Evolutionary conservation across 2,113 vertebrate species (phyloP).

Genomic region (Chionodraco myersi): DNA sequence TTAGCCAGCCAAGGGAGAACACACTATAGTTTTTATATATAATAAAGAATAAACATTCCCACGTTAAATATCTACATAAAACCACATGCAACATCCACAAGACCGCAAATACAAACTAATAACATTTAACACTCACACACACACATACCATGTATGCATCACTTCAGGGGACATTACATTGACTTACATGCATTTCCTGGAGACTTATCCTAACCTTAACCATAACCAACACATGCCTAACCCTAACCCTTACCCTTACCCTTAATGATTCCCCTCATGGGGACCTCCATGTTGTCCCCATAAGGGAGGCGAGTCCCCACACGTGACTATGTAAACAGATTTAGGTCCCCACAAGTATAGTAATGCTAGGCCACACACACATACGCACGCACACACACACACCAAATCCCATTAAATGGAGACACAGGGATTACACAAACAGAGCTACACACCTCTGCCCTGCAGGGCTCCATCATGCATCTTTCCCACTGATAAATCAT

Average conservation of each 20-base stretch:
- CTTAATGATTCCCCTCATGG: no score
- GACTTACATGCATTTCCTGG: no score
- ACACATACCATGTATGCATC: no score
- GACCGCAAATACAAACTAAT: not conserved
- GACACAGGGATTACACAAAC: not conserved
- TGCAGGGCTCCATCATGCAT: constrained; percentile 18
- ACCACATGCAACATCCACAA: not conserved
- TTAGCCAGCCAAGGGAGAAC: not conserved
- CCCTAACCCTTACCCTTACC: no score
- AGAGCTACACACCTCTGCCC: constrained; percentile 16
- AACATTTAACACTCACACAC: not conserved
- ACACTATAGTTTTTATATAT: not conserved
- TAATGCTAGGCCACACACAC: not conserved
- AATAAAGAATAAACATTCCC: not conserved
- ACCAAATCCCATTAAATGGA: not conserved
- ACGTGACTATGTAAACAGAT: no score
- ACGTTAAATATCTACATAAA: constrained; percentile 5
- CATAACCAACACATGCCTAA: no score
- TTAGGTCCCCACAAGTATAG: no score
- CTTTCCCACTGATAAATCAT: constrained; percentile 55
- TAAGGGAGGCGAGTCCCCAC: no score
- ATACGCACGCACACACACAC: not conserved
- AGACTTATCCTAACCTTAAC: no score
- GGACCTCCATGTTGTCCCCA: no score
- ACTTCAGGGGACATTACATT: no score